A percentile compares a stretch with the other conserved stretches of the same genome.
Evolutionary conservation across 2,113 vertebrate species (phyloP).

Genomic region (Nyctibius bracteatus): DNA sequence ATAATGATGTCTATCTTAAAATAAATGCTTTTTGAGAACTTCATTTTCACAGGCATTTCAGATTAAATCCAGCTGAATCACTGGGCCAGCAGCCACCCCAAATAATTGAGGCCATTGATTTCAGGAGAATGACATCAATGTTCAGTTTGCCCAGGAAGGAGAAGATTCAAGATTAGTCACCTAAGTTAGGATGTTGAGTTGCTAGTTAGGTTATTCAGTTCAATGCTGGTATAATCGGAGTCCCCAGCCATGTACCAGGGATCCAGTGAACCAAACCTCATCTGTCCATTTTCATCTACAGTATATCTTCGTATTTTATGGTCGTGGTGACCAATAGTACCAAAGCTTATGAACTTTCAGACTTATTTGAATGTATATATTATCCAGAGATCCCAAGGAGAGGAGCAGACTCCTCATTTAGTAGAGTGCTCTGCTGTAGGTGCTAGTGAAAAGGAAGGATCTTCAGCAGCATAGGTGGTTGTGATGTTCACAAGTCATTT

Average conservation of each 20-base stretch:
- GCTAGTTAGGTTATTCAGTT: not conserved
- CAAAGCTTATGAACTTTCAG: not conserved
- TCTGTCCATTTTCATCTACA: not conserved
- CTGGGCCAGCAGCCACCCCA: constrained; percentile 7
- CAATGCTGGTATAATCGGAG: not conserved
- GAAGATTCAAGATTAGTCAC: not conserved
- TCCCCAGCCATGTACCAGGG: not conserved
- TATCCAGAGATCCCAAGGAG: not conserved
- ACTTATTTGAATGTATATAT: not conserved
- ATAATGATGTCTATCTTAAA: constrained; percentile 34
- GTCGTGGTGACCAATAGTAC: not conserved
- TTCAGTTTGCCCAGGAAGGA: not conserved
- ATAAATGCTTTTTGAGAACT: constrained; percentile 37
- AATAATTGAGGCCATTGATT: constrained; percentile 12
- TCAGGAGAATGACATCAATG: constrained; percentile 11
- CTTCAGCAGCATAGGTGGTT: not conserved
- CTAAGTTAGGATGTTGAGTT: not conserved
- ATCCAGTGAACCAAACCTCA: not conserved
- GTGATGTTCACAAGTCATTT: not conserved
- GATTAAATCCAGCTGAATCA: constrained; percentile 36
- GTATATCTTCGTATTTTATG: not conserved
- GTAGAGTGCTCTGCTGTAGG: not conserved
- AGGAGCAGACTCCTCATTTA: not conserved
- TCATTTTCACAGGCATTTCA: constrained; percentile 33
- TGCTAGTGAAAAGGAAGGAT: not conserved